Evolutionary conservation across 1,140 invertebrate genomes (phyloP), one percentile per base, ranked within the genome.

Genomic region (Ceratoteleas bidentatus): DNA sequence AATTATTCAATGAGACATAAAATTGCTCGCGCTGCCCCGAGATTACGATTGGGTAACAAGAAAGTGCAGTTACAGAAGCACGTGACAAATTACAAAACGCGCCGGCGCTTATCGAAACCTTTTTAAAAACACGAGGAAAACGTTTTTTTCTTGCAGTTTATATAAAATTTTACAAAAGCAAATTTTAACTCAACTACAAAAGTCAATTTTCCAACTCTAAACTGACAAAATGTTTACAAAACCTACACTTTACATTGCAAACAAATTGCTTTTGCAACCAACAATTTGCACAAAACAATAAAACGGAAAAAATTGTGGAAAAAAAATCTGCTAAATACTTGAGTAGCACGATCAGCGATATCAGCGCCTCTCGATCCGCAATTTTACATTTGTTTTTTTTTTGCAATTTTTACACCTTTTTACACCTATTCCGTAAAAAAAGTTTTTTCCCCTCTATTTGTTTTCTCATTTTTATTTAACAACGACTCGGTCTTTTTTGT

Each of bases 31-130:
- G 15, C 36, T 38, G 10, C 9, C 15, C 14, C 24, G 9, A 50
- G 60, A 62, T 62, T 62, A 50, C 13, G 11, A 52, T 62, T 62
- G 32, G 14, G 45, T 52, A 50, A 62, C 45, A 9, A 58, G 38
- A 58, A 58, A 58, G 56, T 45, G 3, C 10, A 58, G 15, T 43
- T 43, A 43, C 40, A 43, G 4, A 24, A 24, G 24, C 24, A 24
- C 24, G 24, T 24, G 24, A 4, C 24, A 62, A 62, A 62, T 52
- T 10, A 43, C 9, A 43, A n/a, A 43, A 43, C 40, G n/a, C n/a
- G n/a, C 40, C n/a, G 40, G 40, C 40, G 24, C 24, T 24, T 24
- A 24, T 24, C 24, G 24, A 24, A 43, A 43, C n/a, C 1, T 43
- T 43, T 43, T 10, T 43, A 43, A 43, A 43, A 43, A 10, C 40